Evolutionary conservation across 2,797 vertebrate genomes (phyloP), one percentile per base, ranked within the genome.

Genomic region (Vespertilio murinus): DNA sequence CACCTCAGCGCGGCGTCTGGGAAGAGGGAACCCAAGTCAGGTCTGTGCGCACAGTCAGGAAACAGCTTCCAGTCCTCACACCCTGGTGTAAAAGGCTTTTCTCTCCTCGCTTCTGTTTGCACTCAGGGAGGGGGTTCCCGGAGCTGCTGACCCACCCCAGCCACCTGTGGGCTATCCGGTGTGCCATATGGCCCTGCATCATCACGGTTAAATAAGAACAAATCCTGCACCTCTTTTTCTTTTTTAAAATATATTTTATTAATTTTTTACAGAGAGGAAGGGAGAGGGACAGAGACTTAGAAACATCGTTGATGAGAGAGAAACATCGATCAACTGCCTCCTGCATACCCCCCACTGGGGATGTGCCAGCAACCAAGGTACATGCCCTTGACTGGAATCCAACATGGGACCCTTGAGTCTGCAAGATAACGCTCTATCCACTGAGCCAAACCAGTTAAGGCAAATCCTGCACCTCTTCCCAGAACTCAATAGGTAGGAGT

Each of bases 401-500:
- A 42, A 42, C 42, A 8, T 42, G 10, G 42, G 11, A 42, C 42
- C 42, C 42, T 42, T 42, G 42, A 42, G 10, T 42, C 42, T 42
- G 42, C 42, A 42, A 10, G 42, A 8, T 10, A 10, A 42, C 11
- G 42, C 42, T 42, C 42, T 42, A 42, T 42, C 42, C 10, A 42
- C 42, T 42, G 42, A 42, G 42, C 42, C 42, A 42, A 42, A 42
- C 42, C 42, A 42, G 42, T 42, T 42, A 9, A 1, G 42, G 10
- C 95, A 91, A 94, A 61, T 33, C 11, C 94, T 95, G 96, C 95
- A 82, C 94, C 83, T 95, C 96, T 97, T 95, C 96, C 94, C 93
- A 94, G 96, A 97, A 97, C 97, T 94, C 97, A 98, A 94, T 96
- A 98, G 97, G 97, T 97, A 97, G 98, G 96, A 96, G 97, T 97